Conservation (phyloP, 2,113 vertebrate species). For the Sialia sialis region DNA sequence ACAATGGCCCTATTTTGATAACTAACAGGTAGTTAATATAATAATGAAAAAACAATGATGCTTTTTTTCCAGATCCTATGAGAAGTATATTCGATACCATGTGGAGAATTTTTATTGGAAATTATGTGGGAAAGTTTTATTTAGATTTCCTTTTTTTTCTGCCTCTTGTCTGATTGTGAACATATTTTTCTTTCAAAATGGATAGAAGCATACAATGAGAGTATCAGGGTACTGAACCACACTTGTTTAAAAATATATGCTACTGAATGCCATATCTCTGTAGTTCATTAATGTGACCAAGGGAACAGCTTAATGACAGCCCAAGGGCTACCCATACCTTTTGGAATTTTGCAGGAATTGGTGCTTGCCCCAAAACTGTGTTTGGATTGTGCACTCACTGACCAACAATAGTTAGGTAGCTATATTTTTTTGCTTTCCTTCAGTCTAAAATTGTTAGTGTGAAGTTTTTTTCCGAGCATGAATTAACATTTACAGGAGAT, state of each 20-base stretch:
- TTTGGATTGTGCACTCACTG: neutral
- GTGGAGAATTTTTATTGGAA: neutral
- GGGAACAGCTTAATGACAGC: neutral
- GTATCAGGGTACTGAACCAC: neutral
- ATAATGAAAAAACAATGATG: neutral
- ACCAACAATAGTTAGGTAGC: neutral
- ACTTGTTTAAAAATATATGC: neutral
- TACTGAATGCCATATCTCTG: neutral
- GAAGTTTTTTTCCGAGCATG: neutral
- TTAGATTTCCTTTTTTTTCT: neutral
- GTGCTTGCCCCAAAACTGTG: neutral
- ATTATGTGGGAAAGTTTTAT: neutral
- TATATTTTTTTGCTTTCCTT: neutral
- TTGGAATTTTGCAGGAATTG: neutral
- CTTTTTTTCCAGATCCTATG: neutral
- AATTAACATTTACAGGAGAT: neutral
- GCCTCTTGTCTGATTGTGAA: neutral
- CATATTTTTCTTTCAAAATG: neutral
- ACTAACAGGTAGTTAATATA: neutral
- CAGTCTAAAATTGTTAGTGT: neutral
- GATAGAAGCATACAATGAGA: neutral
- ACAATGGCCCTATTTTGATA: neutral
- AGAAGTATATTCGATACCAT: neutral
- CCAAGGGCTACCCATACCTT: neutral
- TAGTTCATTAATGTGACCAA: neutral